Evolutionary conservation across 2,797 vertebrate genomes (phyloP), one percentile per base, ranked within the genome.

Genomic region (Gadopsis bispinosus): DNA sequence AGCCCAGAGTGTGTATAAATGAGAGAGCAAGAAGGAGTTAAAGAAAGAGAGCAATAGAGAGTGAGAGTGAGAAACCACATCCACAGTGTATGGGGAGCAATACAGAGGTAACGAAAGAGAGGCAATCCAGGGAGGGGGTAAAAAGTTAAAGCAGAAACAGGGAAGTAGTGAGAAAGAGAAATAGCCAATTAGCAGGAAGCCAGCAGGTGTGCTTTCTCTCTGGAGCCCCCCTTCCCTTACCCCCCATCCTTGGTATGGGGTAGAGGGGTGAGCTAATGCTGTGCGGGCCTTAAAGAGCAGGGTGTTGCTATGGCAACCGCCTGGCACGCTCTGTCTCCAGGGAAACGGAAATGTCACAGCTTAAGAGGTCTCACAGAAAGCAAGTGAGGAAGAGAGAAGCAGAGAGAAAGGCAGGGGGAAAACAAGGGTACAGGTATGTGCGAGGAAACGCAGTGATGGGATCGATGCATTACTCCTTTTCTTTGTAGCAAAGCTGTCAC

Each of bases 291-390:
- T 94, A 94, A 95, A 95, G 94, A 94, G 94, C 93, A 95, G 87
- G 90, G 86, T 88, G 96, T 98, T 97, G 95, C 97, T 94, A 96
- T 95, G 92, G 96, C 95, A 97, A 97, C 96, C 85, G 83, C 93
- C 95, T 96, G 94, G 93, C 93, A 87, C 73, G 85, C 93, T 95
- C 92, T 83, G 88, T 97, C 97, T 97, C 97, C 96, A 95, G 95
- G 96, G 96, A 97, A 96, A 96, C 94, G 43, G 90, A 96, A 96
- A 79, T 89, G 95, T 96, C 94, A 94, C 93, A 95, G 94, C 93
- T 90, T 86, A 92, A 95, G 96, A 94, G 92, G 94, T 94, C 94
- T 95, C 90, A 83, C 83, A 86, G 89, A 93, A 90, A 92, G 89
- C 79, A 69, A 87, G 90, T 79, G 80, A 88, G 86, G 62, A 88